Percentiles rank a stretch among this genome's conserved stretches.
phyloP scores from a whole-genome alignment of 2,113 vertebrate species.

The Gila orcuttii region DNA sequence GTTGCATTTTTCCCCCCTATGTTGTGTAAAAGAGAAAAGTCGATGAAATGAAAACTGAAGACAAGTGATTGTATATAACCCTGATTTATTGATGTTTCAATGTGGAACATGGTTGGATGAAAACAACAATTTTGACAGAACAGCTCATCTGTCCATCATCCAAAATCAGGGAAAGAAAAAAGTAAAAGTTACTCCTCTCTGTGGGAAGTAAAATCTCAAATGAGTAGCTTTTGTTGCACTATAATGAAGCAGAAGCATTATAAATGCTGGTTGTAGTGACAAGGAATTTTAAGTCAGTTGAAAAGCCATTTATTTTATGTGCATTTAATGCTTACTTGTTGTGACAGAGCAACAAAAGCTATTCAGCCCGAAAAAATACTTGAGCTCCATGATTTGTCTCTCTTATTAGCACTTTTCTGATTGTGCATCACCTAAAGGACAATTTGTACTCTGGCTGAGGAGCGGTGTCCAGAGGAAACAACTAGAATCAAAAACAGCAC shows the following conservation, averaged over 20 bases:
- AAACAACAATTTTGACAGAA: conserved; percentile 24
- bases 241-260: background rate
- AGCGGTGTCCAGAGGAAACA: background rate
- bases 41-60: conserved; percentile 6
- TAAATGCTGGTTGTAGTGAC: background rate
- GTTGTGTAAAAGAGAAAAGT: background rate
- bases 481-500: background rate
- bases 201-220: conserved; percentile 15
- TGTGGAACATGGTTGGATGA: conserved; percentile 27
- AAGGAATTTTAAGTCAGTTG: background rate
- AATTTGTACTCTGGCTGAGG: background rate
- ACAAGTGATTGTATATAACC: conserved; percentile 26
- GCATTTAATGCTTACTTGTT: background rate
- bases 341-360: conserved; percentile 32
- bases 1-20: background rate
- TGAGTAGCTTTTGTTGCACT: conserved; percentile 35
- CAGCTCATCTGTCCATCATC: conserved; percentile 56
- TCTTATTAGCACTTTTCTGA: conserved; percentile 9
- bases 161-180: conserved; percentile 49
- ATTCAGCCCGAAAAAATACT: conserved; percentile 15
- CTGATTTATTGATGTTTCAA: conserved; percentile 57
- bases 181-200: conserved; percentile 28
- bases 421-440: background rate
- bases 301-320: background rate
- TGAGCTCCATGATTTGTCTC: conserved; percentile 1